A percentile compares a stretch with the other conserved stretches of the same genome.
These are phyloP conservation scores for Caracal caracal DNA, from an alignment of 2,113 vertebrate genomes.

Conservation along the genomic window DNA sequence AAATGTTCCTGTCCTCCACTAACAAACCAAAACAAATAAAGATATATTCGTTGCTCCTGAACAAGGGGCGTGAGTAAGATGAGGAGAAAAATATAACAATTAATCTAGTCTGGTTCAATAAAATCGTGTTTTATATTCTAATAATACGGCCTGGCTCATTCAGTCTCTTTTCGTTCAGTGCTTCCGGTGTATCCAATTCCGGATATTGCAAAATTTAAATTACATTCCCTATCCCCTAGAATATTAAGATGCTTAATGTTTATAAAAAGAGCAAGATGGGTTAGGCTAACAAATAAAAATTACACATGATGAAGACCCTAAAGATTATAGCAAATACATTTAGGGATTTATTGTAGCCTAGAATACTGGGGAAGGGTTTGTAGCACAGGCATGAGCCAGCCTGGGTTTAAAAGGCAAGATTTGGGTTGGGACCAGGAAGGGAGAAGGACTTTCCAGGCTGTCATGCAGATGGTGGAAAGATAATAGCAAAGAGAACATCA, in stretches of 20 bases:
- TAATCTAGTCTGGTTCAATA: not conserved
- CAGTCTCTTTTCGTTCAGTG: not conserved
- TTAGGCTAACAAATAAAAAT: not conserved
- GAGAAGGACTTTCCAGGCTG: not conserved
- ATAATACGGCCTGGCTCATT: not conserved
- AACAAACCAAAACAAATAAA: conserved; percentile 11
- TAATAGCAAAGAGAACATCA: not conserved
- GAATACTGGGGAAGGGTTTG: not conserved
- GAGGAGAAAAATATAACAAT: not conserved
- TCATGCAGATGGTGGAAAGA: not conserved
- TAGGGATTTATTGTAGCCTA: not conserved
- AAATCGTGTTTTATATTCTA: not conserved
- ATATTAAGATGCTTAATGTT: not conserved
- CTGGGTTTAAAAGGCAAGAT: not conserved
- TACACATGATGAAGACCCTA: not conserved
- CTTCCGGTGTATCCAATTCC: not conserved
- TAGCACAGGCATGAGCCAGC: not conserved
- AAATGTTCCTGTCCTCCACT: not conserved
- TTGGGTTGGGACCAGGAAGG: not conserved
- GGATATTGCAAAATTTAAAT: not conserved
- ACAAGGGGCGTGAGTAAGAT: not conserved
- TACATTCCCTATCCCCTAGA: not conserved
- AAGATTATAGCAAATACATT: not conserved
- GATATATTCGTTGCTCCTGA: not conserved
- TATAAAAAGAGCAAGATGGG: not conserved